These are phyloP conservation scores for Etia nguti DNA, from an alignment of 2,113 vertebrate genomes.

Conservation along the genomic window DNA sequence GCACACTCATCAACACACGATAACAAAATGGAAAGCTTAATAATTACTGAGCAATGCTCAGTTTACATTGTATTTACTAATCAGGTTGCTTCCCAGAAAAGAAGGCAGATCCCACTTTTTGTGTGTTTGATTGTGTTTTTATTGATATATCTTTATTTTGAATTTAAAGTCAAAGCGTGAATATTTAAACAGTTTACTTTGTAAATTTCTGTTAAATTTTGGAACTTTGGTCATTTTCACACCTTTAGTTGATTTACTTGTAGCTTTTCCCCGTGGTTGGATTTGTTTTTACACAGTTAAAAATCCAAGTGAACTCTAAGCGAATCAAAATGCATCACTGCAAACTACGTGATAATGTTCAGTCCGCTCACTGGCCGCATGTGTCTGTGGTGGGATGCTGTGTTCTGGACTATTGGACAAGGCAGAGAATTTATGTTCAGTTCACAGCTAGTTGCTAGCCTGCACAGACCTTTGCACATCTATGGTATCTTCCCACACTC, in stretches of 20 bases:
- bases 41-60: neutral
- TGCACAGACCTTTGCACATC: neutral
- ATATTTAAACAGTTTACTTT: neutral
- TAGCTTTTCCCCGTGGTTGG: neutral
- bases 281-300: neutral
- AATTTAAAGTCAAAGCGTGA: neutral
- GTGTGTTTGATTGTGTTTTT: neutral
- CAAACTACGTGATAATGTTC: neutral
- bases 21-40: neutral
- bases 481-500: neutral
- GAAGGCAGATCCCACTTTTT: neutral
- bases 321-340: neutral
- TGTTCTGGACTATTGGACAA: neutral
- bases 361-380: neutral
- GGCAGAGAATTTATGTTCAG: neutral
- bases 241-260: neutral
- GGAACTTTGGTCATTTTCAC: neutral
- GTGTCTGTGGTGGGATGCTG: neutral
- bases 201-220: neutral
- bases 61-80: neutral
- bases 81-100: neutral
- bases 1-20: neutral
- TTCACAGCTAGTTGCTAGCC: neutral
- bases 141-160: neutral
- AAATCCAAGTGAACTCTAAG: neutral